phyloP scores from a whole-genome alignment of 2,888 invertebrate genomes.

The Stegophylla sp. region DNA sequence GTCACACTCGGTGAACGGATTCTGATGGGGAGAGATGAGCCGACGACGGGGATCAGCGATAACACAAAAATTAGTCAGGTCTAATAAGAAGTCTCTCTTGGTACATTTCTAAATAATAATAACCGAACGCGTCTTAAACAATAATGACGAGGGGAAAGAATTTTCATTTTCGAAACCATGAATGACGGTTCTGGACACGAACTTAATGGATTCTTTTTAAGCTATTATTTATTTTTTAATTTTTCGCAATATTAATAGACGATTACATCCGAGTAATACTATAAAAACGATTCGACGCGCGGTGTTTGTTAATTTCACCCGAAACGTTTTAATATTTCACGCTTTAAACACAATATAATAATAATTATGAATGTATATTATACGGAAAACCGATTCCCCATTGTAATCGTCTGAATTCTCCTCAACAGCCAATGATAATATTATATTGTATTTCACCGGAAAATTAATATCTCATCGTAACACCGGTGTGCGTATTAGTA shows the following conservation, averaged over 20 bases:
- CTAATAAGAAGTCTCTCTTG: no score
- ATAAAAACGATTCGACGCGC: neutral
- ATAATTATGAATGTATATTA: neutral
- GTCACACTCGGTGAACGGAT: neutral
- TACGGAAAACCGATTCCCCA: neutral
- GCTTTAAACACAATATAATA: neutral
- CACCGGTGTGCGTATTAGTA: no score
- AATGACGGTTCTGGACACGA: no score
- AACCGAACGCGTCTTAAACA: neutral
- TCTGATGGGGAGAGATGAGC: neutral
- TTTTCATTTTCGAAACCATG: no score
- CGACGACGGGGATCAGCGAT: neutral
- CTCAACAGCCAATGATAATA: no score
- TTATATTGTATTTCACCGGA: no score
- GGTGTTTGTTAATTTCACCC: neutral
- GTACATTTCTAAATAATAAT: slow-evolving; percentile 17
- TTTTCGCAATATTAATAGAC: neutral
- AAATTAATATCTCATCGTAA: no score
- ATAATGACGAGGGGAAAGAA: neutral
- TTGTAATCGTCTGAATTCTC: neutral
- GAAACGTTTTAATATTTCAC: neutral
- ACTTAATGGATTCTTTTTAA: neutral
- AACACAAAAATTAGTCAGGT: neutral
- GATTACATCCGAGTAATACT: neutral
- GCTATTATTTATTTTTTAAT: neutral